Evolutionary conservation across 2,797 vertebrate genomes (phyloP), one percentile per base, ranked within the genome.

Genomic region (Cygnus olor): DNA sequence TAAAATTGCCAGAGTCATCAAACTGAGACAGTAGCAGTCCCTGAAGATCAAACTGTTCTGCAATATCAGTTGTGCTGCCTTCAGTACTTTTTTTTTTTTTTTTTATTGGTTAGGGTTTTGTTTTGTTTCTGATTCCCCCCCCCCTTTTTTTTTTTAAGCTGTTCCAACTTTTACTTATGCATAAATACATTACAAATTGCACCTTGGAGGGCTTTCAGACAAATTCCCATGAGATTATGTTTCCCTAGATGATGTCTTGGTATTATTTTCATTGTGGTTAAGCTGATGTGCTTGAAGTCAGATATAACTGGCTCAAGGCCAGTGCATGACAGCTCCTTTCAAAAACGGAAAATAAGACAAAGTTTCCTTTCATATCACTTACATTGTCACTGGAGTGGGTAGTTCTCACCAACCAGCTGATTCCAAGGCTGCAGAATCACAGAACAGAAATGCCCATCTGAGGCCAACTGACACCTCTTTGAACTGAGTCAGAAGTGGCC

Each of bases 391-490:
- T 56, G 57, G 61, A 57, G n/a, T 0, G 1, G 11, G 44, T 47
- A 51, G 49, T 51, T 51, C 49, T 51, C 24, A 51, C 49, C 49
- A 51, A 14, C 49, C 14, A 51, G 10, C 0, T 0, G 28, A 45
- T 87, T 61, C 84, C 57, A 65, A 47, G 71, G 56, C 20, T 92
- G 57, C 22, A 88, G 22, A 87, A 66, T 60, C 40, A 34, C 11
- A 36, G 51, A 72, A 40, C 0, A 53, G 44, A 66, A 66, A 76
- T 53, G 19, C 51, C 5, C 36, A 61, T 4, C 10, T 40, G 51
- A 1, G 0, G 18, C 11, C 1, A 0, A n/a, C 2, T 64, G 32
- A 65, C 78, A 54, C 9, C 2, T 49, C 8, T 56, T 51, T 42
- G 27, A 79, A 42, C 7, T 45, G 36, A 80, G 18, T 58, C 54